Evolutionary conservation across 2,888 invertebrate genomes (phyloP), one percentile per base, ranked within the genome.

Genomic region (Odontomyia ornata): DNA sequence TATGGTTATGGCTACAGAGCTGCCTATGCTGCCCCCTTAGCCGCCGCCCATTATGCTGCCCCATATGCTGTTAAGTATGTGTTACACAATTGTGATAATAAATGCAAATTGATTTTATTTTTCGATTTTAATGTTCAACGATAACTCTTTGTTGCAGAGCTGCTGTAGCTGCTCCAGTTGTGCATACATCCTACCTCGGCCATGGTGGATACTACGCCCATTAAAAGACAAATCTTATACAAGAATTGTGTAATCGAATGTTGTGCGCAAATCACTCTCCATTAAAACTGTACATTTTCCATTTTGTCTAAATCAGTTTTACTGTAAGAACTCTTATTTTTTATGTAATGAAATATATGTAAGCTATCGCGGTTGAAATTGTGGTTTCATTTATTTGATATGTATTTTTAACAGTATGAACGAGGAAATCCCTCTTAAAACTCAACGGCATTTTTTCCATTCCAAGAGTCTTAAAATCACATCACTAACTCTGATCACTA

Each of bases 151-250:
- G 1, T 47, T 27, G 46, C 15, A 86, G 85, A 80, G 82, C 85
- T 80, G 85, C 84, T 77, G 82, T 84, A 52, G 85, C 84, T 79
- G 83, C 85, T 47, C 86, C 87, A 77, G 85, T 85, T 62, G 85
- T 86, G 79, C 86, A 86, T 81, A 83, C 87, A 82, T 84, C 87
- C 77, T 84, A 86, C 80, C 83, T 84, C 57, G 87, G 86, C 77
- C 87, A 86, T 82, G 87, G 87, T 80, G 82, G 85, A 25, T 86
- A 86, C 79, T 86, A 85, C 82, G 87, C 84, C 77, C 86, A 86
- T 81, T 86, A 85, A n/a, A n/a, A 25, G 71, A 64, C 25, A 25
- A 60, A 4, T 25, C 60, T 7, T 56, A 18, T 11, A 4, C 67
- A n/a, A 64, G n/a, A 64, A 30, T 36, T 15, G 28, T n/a, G 23